These are phyloP conservation scores for Thera britannica DNA, from an alignment of 2,888 invertebrate genomes.

Conservation along the genomic window DNA sequence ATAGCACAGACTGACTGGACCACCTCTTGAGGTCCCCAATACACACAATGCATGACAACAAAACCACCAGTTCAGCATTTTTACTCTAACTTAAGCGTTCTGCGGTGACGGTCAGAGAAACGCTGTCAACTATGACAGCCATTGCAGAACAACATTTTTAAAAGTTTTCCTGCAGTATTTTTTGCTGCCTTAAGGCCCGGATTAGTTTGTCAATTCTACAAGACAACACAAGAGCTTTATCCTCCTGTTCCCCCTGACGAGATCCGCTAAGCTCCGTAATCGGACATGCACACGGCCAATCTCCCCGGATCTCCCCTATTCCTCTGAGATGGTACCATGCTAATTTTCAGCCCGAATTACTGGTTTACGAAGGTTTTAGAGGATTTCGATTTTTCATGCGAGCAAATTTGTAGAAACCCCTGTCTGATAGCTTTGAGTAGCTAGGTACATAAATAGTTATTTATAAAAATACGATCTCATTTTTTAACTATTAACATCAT, in stretches of 20 bases:
- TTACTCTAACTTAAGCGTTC: too few relatives aligned
- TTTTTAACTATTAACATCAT: too few relatives aligned
- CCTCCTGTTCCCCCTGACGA: not conserved
- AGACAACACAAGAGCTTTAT: conserved; percentile 1
- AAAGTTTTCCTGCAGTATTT: not conserved
- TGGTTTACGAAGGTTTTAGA: not conserved
- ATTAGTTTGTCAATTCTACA: conserved; percentile 2
- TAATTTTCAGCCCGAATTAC: conserved; percentile 9
- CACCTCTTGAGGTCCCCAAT: too few relatives aligned
- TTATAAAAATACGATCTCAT: too few relatives aligned
- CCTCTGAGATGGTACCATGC: conserved; percentile 11
- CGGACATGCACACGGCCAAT: conserved; percentile 24
- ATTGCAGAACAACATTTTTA: too few relatives aligned
- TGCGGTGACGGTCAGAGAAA: too few relatives aligned
- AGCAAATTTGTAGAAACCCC: not conserved
- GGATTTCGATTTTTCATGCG: not conserved
- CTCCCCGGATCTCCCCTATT: conserved; percentile 17
- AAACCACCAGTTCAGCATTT: too few relatives aligned
- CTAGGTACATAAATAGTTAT: too few relatives aligned
- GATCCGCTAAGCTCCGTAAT: conserved; percentile 22
- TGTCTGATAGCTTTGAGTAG: too few relatives aligned
- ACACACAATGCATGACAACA: too few relatives aligned
- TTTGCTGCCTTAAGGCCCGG: not conserved
- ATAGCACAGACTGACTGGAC: too few relatives aligned
- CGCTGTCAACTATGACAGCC: too few relatives aligned